These are phyloP conservation scores for Cabera pusaria DNA, from an alignment of 2,888 invertebrate genomes.

Conservation along the genomic window DNA sequence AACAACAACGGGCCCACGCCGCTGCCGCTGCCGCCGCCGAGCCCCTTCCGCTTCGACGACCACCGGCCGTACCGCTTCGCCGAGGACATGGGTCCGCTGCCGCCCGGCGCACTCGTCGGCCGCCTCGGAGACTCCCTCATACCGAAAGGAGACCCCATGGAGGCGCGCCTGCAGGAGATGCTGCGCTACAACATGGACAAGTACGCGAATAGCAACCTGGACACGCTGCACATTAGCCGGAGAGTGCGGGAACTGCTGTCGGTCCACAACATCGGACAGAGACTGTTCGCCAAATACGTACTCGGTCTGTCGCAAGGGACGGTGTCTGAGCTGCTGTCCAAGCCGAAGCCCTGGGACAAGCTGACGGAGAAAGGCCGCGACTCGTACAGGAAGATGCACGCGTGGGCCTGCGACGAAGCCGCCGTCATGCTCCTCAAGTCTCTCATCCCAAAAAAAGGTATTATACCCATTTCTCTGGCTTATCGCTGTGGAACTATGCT, in stretches of 20 bases:
- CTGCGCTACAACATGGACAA: constrained; percentile 97
- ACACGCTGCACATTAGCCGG: constrained; percentile 97
- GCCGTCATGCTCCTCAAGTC: constrained; percentile 98
- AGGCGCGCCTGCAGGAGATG: constrained; percentile 96
- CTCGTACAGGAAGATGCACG: constrained; percentile 99
- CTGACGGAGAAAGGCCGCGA: constrained; percentile 99
- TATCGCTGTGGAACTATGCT: constrained; percentile 30
- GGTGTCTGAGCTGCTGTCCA: constrained; percentile 98
- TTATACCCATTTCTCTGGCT: constrained; percentile 62
- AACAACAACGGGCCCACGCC: constrained; percentile 79
- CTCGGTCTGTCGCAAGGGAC: constrained; percentile 98
- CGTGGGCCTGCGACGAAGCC: constrained; percentile 99
- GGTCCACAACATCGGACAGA: constrained; percentile 99
- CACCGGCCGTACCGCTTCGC: constrained; percentile 92
- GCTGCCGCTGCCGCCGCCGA: constrained; percentile 78
- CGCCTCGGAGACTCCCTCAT: constrained; percentile 94
- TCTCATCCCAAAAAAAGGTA: constrained; percentile 99
- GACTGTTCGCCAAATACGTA: constrained; percentile 99
- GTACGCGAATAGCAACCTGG: constrained; percentile 95
- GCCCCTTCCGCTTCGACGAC: constrained; percentile 92
- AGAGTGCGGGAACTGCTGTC: constrained; percentile 96
- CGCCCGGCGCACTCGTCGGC: constrained; percentile 92
- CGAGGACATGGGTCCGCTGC: constrained; percentile 89
- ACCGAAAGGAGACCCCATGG: constrained; percentile 97
- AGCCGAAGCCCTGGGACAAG: constrained; percentile 99